Evolutionary conservation across 2,888 invertebrate genomes (phyloP), one percentile per base, ranked within the genome.

Genomic region (Cantharis flavilabris): DNA sequence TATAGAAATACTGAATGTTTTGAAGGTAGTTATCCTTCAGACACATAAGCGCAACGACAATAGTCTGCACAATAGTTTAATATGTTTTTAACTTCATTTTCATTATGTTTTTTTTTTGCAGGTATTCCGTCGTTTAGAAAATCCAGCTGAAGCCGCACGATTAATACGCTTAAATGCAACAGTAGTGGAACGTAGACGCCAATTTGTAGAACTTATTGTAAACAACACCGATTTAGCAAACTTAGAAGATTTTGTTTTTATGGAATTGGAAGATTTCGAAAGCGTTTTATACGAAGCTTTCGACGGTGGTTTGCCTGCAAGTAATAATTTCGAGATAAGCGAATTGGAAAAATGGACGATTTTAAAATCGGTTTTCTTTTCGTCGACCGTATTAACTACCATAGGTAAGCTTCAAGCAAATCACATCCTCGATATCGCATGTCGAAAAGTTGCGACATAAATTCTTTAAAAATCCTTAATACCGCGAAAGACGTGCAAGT

Each of bases 361-460:
- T 83, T 88, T 95, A 69, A 95, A 96, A 88, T 94, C 96, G 4
- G 94, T 96, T 64, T 97, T 97, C 89, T 97, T 97, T 87, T 95
- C 96, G 13, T 96, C 96, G 28, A 97, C 97, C 72, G 96, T 97
- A 83, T 92, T 97, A 86, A 97, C 97, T 75, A 97, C 97, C 73
- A 97, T 97, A 88, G 97, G 96, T 96, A 90, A 87, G 88, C 73
- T 3, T n/a, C n/a, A n/a, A 49, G n/a, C 2, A n/a, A n/a, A 49
- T n/a, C n/a, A n/a, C n/a, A n/a, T n/a, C 49, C 49, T n/a, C n/a
- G 13, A 49, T 49, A 49, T 49, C 13, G 49, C 49, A n/a, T 49
- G 49, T 49, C 7, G 7, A n/a, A 13, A n/a, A n/a, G n/a, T 49
- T n/a, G n/a, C 11, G n/a, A 49, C 0, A n/a, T 49, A 7, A 49